Base-by-base conservation (phyloP, 2,888 invertebrate species). In the Slavum lentiscoides region DNA sequence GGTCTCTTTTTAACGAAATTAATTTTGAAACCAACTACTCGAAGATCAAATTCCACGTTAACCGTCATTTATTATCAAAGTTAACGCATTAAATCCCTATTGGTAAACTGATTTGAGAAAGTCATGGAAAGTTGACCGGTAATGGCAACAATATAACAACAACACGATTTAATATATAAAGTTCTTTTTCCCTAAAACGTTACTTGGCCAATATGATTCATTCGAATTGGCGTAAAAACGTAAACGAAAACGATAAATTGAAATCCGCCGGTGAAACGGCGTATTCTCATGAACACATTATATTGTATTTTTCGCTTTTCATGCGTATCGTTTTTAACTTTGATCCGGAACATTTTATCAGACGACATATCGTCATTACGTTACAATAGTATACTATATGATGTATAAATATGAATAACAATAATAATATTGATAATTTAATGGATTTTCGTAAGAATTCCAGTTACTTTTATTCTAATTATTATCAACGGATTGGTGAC, bases 151-250 rank as follows among this genome's bases (percentile, higher is more conserved):
- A 30, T 77, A 19, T 17, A 49, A 13, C 49, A 66, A 62, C 30
- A 49, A 61, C 61, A 43, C 58, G 59, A 21, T 70, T 3, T 15
- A 69, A 59, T 39, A 55, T 55, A 69, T 6, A 74, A 74, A 74
- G 62, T 74, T 53, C 62, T 53, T 30, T 30, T 13, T 9, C 30
- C 13, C 61, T 15, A 13, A 53, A 49, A 69, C 19, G 13, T n/a
- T 37, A 30, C 55, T 70, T n/a, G 13, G n/a, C 15, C 13, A 17
- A 53, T 30, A 58, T 55, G 55, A 55, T 58, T 7, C n/a, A 21
- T 58, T n/a, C 1, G 11, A 69, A 17, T 2, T 30, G 8, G 21
- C 9, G 30, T 30, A 53, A 23, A 53, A 30, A 69, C 19, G 5
- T 19, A 19, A 69, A 30, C 6, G 17, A 23, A n/a, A 23, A 49